Conservation (phyloP, 2,888 invertebrate species). For the Hyposoter didymator region DNA sequence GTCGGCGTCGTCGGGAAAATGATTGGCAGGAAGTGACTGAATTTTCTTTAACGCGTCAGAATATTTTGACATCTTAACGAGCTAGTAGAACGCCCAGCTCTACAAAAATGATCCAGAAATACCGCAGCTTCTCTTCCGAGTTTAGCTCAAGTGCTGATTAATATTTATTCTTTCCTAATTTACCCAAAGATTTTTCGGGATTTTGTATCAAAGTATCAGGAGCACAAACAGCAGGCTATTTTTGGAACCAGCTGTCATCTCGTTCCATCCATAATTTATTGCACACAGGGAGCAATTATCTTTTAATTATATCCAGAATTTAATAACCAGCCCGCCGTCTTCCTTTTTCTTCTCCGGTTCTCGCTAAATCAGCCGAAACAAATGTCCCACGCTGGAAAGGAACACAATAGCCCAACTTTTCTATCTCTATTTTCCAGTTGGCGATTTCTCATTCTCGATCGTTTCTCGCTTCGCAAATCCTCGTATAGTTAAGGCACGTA, state of each 20-base stretch:
- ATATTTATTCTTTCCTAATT: neutral
- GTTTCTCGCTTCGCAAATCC: conserved; percentile 47
- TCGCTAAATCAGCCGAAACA: conserved; percentile 76
- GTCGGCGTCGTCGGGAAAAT: conserved; percentile 57
- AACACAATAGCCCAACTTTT: conserved; percentile 62
- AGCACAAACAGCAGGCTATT: conserved; percentile 6
- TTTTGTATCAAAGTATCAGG: neutral
- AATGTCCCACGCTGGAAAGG: conserved; percentile 69
- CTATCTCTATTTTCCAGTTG: conserved; percentile 60
- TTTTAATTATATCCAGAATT: conserved; percentile 65
- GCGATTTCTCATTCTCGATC: conserved; percentile 60
- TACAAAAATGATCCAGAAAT: neutral
- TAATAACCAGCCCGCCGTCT: conserved; percentile 71
- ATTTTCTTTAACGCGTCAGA: conserved; percentile 23
- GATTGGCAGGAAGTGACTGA: conserved; percentile 58
- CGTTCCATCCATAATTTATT: neutral
- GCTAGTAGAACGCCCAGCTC: conserved; percentile 39
- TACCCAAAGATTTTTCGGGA: neutral
- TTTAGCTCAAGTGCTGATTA: neutral
- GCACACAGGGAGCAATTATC: conserved; percentile 39
- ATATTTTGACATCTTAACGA: conserved; percentile 43
- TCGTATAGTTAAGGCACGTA: conserved; percentile 35
- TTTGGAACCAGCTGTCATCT: neutral
- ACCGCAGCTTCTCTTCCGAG: neutral
- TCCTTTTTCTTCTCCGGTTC: conserved; percentile 29